A percentile compares a stretch with the other conserved stretches of the same genome.
phyloP scores from a whole-genome alignment of 2,888 invertebrate species.

The Mimas tiliae region DNA sequence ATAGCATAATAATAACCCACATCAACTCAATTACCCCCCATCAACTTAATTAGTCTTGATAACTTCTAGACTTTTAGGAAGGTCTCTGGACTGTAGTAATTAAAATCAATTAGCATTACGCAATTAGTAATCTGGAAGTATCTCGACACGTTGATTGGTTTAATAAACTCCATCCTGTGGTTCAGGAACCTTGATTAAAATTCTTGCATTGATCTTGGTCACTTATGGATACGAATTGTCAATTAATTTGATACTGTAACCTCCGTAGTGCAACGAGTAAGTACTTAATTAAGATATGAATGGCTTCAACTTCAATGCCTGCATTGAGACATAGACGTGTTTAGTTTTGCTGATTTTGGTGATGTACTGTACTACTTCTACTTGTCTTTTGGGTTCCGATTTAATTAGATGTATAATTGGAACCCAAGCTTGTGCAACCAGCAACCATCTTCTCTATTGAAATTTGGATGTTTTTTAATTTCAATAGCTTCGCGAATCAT shows the following conservation, averaged over 20 bases:
- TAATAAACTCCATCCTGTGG: background rate
- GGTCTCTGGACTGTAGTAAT: background rate
- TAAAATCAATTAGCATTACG: conserved; percentile 2
- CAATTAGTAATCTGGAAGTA: conserved; percentile 13
- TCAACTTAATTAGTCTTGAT: background rate
- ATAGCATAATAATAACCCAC: background rate
- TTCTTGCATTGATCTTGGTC: conserved; percentile 15
- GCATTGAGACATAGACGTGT: background rate
- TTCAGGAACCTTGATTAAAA: conserved; percentile 1
- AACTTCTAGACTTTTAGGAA: background rate
- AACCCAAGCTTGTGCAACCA: no score
- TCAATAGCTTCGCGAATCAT: no score
- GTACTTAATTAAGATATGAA: background rate
- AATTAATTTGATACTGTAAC: background rate
- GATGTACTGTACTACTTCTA: no score
- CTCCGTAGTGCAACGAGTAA: background rate
- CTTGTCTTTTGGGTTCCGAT: no score
- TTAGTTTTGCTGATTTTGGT: no score
- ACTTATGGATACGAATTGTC: background rate
- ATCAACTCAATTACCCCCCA: background rate
- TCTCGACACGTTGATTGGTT: background rate
- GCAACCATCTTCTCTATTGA: no score
- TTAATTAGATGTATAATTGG: no score
- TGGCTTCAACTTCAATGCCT: background rate
- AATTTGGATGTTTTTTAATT: no score